Conservation (phyloP, 2,888 invertebrate genomes). For the Ormia ochracea region DNA sequence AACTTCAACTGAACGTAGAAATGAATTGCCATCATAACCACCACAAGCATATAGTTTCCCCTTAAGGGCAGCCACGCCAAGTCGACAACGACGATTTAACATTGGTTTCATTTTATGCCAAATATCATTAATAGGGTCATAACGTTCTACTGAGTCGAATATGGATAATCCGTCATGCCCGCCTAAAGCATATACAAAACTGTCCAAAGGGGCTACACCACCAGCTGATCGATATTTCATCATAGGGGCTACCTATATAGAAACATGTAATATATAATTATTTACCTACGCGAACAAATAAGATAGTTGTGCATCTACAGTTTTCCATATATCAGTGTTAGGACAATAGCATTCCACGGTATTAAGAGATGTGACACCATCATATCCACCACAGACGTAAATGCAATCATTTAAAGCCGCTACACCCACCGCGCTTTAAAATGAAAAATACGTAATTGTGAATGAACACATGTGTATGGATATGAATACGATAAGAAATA, state of each 20-base stretch:
- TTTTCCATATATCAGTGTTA: constrained; percentile 84
- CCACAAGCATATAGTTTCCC: constrained; percentile 90
- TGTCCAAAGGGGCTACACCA: constrained; percentile 82
- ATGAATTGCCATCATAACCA: constrained; percentile 90
- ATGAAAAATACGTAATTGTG: constrained; percentile 36
- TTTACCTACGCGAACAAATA: background rate
- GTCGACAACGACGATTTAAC: constrained; percentile 87
- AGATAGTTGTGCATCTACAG: constrained; percentile 77
- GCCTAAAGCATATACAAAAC: constrained; percentile 88
- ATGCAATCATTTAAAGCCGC: constrained; percentile 87
- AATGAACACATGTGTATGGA: too few relatives aligned
- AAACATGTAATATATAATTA: background rate
- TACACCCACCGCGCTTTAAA: constrained; percentile 85
- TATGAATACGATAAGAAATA: too few relatives aligned
- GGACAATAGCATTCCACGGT: constrained; percentile 89
- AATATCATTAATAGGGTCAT: constrained; percentile 83
- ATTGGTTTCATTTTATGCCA: constrained; percentile 88
- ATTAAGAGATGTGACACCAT: constrained; percentile 88
- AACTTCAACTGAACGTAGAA: constrained; percentile 88
- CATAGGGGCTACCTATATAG: constrained; percentile 76
- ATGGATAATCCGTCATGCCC: constrained; percentile 93
- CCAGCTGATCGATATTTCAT: constrained; percentile 81
- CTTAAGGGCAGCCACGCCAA: constrained; percentile 88
- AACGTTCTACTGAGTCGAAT: constrained; percentile 90
- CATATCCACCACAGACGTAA: constrained; percentile 91